Conservation (phyloP, 1,140 invertebrate genomes). For the Ostrea denselamellosa region DNA sequence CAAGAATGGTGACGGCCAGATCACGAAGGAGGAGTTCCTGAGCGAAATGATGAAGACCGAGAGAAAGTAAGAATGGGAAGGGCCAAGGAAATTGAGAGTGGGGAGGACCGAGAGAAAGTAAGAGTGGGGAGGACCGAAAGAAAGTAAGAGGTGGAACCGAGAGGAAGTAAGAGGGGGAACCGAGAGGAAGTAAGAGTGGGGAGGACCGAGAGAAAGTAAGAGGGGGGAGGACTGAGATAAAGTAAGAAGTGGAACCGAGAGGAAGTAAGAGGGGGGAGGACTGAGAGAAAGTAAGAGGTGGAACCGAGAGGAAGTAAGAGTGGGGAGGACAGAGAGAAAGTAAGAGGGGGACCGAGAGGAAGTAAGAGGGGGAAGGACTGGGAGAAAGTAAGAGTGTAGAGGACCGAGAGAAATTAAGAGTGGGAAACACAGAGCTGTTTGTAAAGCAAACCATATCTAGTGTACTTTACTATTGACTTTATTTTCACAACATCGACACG, state of each 20-base stretch:
- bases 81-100: no score
- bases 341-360: neutral
- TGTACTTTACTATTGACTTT: no score
- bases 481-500: no score
- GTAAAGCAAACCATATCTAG: no score
- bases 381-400: conserved; percentile 1
- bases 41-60: conserved; percentile 31
- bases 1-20: neutral
- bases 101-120: conserved; percentile 6
- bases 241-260: neutral
- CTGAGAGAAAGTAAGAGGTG: conserved; percentile 10
- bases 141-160: neutral
- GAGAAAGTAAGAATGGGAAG: neutral
- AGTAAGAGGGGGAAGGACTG: neutral
- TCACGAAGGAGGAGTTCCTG: conserved; percentile 32
- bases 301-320: neutral
- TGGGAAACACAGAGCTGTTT: no score
- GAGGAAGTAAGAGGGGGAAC: neutral
- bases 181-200: neutral
- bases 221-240: conserved; percentile 3
- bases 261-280: conserved; percentile 1
- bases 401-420: neutral
- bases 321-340: conserved; percentile 9
- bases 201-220: neutral
- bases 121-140: conserved; percentile 12